Conservation (phyloP, 2,888 invertebrate species). For the Litoditis marina region DNA sequence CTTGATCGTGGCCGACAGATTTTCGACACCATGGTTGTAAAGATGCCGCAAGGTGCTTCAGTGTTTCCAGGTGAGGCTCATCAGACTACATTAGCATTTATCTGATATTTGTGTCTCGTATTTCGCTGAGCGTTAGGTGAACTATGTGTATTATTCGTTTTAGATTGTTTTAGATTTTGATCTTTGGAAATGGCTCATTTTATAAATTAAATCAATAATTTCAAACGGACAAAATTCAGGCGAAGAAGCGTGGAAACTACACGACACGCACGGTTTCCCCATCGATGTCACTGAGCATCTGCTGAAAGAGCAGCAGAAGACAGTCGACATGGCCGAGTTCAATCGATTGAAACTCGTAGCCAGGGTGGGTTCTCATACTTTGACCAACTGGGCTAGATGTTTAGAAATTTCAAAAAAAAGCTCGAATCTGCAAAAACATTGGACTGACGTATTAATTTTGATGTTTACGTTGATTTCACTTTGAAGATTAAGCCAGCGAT, state of each 20-base stretch:
- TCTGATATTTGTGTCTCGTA: too few relatives aligned
- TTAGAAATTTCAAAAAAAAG: too few relatives aligned
- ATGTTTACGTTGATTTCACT: too few relatives aligned
- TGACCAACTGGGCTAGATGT: not conserved
- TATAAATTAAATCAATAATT: not conserved
- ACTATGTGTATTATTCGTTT: too few relatives aligned
- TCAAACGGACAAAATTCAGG: slow-evolving; percentile 15
- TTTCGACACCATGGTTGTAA: not conserved
- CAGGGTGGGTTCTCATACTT: not conserved
- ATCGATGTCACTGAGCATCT: slow-evolving; percentile 30
- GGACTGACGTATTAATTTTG: too few relatives aligned
- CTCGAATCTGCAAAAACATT: too few relatives aligned
- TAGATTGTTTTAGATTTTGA: too few relatives aligned
- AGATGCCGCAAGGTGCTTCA: not conserved
- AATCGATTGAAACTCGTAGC: not conserved
- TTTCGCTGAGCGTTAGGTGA: too few relatives aligned
- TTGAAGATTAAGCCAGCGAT: too few relatives aligned
- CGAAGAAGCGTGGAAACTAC: slow-evolving; percentile 26
- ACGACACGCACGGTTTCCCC: slow-evolving; percentile 35
- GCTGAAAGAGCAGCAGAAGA: not conserved
- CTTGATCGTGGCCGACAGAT: slow-evolving; percentile 7
- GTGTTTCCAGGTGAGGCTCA: slow-evolving; percentile 1
- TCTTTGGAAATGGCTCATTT: too few relatives aligned
- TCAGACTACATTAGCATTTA: not conserved
- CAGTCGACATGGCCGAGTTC: slow-evolving; percentile 1